Evolutionary conservation across 2,888 invertebrate genomes (phyloP).

Genomic region (Anthophora plumipes): DNA sequence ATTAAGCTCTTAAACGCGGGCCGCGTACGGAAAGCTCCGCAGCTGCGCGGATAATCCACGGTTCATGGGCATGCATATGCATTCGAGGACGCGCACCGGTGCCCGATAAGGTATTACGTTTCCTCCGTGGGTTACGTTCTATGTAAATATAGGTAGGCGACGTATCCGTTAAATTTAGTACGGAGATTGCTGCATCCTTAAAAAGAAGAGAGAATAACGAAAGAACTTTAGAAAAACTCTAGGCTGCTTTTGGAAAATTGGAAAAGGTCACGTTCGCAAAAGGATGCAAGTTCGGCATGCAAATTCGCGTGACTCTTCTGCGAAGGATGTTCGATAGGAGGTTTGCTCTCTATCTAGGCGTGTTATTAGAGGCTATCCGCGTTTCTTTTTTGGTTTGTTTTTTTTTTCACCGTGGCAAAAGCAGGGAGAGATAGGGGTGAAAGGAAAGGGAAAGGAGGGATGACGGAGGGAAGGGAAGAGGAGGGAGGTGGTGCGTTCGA

Average conservation of each 20-base stretch:
- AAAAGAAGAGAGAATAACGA: too few species aligned
- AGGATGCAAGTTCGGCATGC: neutral
- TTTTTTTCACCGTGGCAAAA: too few species aligned
- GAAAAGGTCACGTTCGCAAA: too few species aligned
- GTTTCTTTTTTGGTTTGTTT: too few species aligned
- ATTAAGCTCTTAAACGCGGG: neutral
- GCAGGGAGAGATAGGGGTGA: too few species aligned
- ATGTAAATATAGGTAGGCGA: constrained; percentile 3
- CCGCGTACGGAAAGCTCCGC: neutral
- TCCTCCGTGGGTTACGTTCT: constrained; percentile 2
- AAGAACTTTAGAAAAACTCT: too few species aligned
- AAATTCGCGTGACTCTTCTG: neutral
- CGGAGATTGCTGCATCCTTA: too few species aligned
- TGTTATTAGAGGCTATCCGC: neutral
- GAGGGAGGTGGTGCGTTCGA: constrained; percentile 22
- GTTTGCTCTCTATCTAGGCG: neutral
- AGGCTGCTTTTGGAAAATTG: too few species aligned
- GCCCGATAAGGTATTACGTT: constrained; percentile 16
- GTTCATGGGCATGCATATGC: constrained; percentile 34
- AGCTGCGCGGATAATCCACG: constrained; percentile 24
- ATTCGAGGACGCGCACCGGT: constrained; percentile 5
- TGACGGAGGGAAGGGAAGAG: neutral
- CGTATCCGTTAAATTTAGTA: neutral
- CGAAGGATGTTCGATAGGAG: neutral
- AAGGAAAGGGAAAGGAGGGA: neutral